Evolutionary conservation across 2,113 vertebrate species (phyloP).

Genomic region (Burhinus bistriatus): DNA sequence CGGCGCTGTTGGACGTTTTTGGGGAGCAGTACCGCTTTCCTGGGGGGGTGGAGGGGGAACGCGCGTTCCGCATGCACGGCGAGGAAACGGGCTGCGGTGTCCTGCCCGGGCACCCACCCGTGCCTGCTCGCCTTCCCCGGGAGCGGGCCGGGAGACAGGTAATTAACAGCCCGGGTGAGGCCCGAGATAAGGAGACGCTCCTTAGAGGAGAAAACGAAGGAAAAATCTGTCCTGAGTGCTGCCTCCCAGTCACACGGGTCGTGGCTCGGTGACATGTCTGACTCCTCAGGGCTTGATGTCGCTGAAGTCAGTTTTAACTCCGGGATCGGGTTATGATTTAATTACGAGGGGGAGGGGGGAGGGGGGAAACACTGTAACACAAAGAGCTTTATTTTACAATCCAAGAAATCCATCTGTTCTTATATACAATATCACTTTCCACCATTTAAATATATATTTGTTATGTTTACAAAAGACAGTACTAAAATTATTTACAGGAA

Average conservation of each 20-base stretch:
- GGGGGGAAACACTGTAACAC: constrained; percentile 26
- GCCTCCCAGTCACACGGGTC: not conserved
- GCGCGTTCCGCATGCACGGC: not conserved
- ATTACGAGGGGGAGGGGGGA: not conserved
- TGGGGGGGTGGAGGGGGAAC: too few relatives aligned
- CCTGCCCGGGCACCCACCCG: not conserved
- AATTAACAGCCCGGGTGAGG: too few relatives aligned
- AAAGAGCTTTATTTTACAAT: constrained; percentile 75
- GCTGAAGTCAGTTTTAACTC: not conserved
- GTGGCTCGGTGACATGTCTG: not conserved
- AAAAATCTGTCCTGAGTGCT: not conserved
- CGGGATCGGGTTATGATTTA: not conserved
- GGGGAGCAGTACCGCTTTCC: not conserved
- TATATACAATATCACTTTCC: constrained; percentile 71
- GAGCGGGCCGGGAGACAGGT: not conserved
- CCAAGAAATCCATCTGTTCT: constrained; percentile 39
- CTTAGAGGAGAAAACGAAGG: not conserved
- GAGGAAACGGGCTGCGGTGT: not conserved
- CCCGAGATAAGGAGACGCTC: not conserved
- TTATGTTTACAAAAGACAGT: constrained; percentile 64
- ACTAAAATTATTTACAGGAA: constrained; percentile 74
- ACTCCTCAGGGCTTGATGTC: not conserved
- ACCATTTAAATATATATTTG: constrained; percentile 68
- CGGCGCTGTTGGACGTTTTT: not conserved
- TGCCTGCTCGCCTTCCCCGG: not conserved